Evolutionary conservation across 2,888 invertebrate genomes (phyloP).

Genomic region (Xylocampa areola): DNA sequence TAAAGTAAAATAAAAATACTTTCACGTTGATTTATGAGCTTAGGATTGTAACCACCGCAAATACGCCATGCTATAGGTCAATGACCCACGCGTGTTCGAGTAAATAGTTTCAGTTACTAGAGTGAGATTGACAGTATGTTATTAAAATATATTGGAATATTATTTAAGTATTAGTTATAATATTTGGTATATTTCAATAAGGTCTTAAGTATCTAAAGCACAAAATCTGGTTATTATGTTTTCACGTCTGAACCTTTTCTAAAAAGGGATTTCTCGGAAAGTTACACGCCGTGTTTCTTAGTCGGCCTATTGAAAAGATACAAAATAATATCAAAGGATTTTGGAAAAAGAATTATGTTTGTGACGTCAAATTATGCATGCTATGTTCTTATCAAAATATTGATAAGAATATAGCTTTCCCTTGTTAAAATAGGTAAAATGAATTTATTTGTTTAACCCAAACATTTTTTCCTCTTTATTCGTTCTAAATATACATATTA

Average conservation of each 20-base stretch:
- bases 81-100: constrained; percentile 53
- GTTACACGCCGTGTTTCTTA: constrained; percentile 19
- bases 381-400: too few relatives aligned
- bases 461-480: too few relatives aligned
- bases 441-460: too few relatives aligned
- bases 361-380: neutral
- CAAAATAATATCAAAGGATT: constrained; percentile 13
- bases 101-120: constrained; percentile 54
- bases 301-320: constrained; percentile 19
- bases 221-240: constrained; percentile 25
- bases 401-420: too few relatives aligned
- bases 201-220: constrained; percentile 24
- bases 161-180: constrained; percentile 42
- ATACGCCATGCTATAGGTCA: constrained; percentile 57
- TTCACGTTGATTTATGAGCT: constrained; percentile 58
- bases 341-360: constrained; percentile 12
- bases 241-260: constrained; percentile 29
- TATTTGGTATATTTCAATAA: constrained; percentile 31
- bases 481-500: too few relatives aligned
- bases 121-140: constrained; percentile 46
- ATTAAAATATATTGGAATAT: constrained; percentile 39
- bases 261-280: constrained; percentile 21
- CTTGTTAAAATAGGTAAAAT: too few relatives aligned
- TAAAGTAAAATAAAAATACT: constrained; percentile 54
- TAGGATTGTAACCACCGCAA: constrained; percentile 52